Evolutionary conservation across 2,113 vertebrate genomes (phyloP).

Genomic region (Entelurus aequoreus): DNA sequence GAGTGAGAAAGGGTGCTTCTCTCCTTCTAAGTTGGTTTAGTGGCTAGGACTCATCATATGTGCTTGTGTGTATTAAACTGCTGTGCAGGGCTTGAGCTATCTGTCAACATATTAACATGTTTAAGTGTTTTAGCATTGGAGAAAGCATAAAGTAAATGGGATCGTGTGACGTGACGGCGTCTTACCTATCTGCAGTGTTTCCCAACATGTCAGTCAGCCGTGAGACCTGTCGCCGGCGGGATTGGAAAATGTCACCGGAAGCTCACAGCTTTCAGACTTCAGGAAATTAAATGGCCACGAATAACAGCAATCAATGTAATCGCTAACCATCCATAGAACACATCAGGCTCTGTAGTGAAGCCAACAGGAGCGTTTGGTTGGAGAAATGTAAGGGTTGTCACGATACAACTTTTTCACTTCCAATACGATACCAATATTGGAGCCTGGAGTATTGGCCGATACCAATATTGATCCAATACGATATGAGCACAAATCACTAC

Average conservation of each 20-base stretch:
- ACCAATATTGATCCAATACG: no score
- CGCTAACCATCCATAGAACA: constrained; percentile 36
- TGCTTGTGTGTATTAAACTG: background rate
- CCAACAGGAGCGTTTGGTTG: background rate
- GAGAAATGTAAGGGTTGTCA: no score
- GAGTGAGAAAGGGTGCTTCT: constrained; percentile 22
- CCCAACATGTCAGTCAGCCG: constrained; percentile 28
- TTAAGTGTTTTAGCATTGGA: no score
- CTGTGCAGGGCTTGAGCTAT: no score
- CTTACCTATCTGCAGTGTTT: constrained; percentile 38
- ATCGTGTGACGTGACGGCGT: constrained; percentile 37
- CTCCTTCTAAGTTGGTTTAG: background rate
- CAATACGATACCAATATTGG: no score
- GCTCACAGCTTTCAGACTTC: constrained; percentile 41
- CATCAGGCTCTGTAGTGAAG: constrained; percentile 31
- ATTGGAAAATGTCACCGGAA: constrained; percentile 58
- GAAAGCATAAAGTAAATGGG: constrained; percentile 31
- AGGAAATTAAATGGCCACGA: constrained; percentile 47
- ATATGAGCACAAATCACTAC: no score
- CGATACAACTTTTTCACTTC: no score
- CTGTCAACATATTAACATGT: no score
- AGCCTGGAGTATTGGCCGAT: no score
- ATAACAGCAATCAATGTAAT: constrained; percentile 42
- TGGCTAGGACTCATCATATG: background rate
- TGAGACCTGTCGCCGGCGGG: constrained; percentile 45